These are phyloP conservation scores for Myripristis murdjan DNA, from an alignment of 2,797 vertebrate genomes.

Conservation along the genomic window DNA sequence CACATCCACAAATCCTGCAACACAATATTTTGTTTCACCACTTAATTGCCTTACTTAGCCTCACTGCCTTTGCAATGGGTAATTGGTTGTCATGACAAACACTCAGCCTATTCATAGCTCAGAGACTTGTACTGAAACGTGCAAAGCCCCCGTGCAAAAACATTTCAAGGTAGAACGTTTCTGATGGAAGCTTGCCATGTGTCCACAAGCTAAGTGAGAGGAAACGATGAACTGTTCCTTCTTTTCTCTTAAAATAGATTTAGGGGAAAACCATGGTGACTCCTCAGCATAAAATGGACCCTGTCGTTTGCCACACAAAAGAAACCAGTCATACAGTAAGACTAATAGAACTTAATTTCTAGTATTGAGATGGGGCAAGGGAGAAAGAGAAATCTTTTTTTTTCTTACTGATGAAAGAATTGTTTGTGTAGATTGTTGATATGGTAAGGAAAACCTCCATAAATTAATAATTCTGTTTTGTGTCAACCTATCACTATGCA, in stretches of 20 bases:
- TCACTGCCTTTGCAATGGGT: slow-evolving; percentile 79
- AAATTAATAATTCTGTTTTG: not conserved
- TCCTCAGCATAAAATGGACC: slow-evolving; percentile 14
- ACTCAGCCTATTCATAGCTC: slow-evolving; percentile 69
- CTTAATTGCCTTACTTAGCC: slow-evolving; percentile 82
- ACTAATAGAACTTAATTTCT: slow-evolving; percentile 1
- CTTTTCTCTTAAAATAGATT: slow-evolving; percentile 14
- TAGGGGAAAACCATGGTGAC: slow-evolving; percentile 2
- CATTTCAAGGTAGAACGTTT: slow-evolving; percentile 34
- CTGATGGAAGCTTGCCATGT: slow-evolving; percentile 36
- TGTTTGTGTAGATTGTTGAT: not conserved
- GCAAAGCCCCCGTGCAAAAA: slow-evolving; percentile 48
- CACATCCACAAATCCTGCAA: slow-evolving; percentile 32
- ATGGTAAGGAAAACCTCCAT: slow-evolving; percentile 1
- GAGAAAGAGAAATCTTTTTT: not conserved
- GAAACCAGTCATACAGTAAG: slow-evolving; percentile 7
- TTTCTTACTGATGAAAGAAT: slow-evolving; percentile 1
- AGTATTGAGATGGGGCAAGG: not conserved
- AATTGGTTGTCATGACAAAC: slow-evolving; percentile 87
- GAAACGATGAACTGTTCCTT: slow-evolving; percentile 29
- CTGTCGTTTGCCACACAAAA: not conserved
- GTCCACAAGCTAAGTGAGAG: slow-evolving; percentile 21
- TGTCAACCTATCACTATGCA: not conserved
- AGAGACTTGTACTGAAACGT: slow-evolving; percentile 40
- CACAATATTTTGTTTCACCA: slow-evolving; percentile 64